phyloP scores from a whole-genome alignment of 2,113 vertebrate species.

The Cacatua alba region DNA sequence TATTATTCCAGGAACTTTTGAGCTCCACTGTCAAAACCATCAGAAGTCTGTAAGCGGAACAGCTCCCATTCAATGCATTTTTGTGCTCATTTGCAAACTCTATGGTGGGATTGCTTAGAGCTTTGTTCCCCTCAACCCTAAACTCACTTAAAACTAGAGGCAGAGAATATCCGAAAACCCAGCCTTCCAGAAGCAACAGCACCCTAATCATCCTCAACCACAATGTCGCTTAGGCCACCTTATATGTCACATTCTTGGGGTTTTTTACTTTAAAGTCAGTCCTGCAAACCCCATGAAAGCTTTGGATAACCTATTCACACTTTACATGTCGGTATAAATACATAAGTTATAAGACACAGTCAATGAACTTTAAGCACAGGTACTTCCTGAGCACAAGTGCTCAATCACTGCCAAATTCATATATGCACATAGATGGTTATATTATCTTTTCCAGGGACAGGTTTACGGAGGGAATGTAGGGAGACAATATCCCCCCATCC shows the following conservation, averaged over 20 bases:
- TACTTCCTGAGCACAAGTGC: background rate
- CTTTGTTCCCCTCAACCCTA: background rate
- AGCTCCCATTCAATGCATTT: constrained; percentile 12
- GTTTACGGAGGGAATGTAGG: background rate
- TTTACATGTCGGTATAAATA: background rate
- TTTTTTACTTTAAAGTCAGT: background rate
- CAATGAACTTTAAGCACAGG: background rate
- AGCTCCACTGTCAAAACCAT: constrained; percentile 1
- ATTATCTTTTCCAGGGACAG: background rate
- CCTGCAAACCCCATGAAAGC: background rate
- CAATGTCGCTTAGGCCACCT: background rate
- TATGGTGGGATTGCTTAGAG: background rate
- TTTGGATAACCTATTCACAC: background rate
- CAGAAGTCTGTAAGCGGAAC: constrained; percentile 15
- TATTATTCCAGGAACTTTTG: constrained; percentile 46
- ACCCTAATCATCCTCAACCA: background rate
- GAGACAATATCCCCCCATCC: background rate
- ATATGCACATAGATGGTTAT: background rate
- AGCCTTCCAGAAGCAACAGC: background rate
- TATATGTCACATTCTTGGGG: fast-evolving
- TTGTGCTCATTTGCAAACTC: background rate
- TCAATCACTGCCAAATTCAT: background rate
- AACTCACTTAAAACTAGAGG: constrained; percentile 5
- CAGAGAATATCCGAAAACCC: background rate
- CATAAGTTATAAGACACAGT: background rate